A percentile compares a stretch with the other conserved stretches of the same genome.
Evolutionary conservation across 2,888 invertebrate genomes (phyloP).

Genomic region (Stenodera caucasica): DNA sequence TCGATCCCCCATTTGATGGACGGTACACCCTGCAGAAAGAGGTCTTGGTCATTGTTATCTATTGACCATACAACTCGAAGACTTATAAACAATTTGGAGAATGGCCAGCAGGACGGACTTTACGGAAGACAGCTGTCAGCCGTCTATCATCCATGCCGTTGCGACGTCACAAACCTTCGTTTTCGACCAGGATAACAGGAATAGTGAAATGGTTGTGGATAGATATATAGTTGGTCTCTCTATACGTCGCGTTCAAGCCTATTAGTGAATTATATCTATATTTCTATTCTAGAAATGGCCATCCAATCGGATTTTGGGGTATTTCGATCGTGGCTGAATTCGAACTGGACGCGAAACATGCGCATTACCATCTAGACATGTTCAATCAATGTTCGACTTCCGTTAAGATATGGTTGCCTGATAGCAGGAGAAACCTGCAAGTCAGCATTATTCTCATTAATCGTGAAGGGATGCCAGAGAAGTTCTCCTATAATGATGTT

Average conservation of each 20-base stretch:
- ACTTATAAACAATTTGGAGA: neutral
- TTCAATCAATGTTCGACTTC: neutral
- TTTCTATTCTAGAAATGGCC: neutral
- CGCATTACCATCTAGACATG: too few species aligned
- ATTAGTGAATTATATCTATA: neutral
- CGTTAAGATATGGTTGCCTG: neutral
- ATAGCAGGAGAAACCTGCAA: neutral
- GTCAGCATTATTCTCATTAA: conserved; percentile 4
- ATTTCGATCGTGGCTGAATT: neutral
- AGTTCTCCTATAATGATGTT: neutral
- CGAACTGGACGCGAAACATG: too few species aligned
- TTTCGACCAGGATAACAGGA: conserved; percentile 48
- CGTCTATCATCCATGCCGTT: conserved; percentile 56
- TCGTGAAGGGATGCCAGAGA: neutral
- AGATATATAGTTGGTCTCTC: neutral
- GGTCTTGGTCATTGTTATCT: neutral
- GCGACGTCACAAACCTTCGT: conserved; percentile 55
- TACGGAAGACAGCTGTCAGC: conserved; percentile 53
- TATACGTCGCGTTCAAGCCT: neutral
- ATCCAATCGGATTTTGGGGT: neutral
- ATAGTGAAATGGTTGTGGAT: neutral
- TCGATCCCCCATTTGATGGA: too few species aligned
- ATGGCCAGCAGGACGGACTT: conserved; percentile 23
- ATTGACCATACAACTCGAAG: neutral
- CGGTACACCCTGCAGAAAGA: too few species aligned